These are phyloP conservation scores for Eudemis profundana DNA, from an alignment of 2,888 invertebrate species.

Conservation along the genomic window DNA sequence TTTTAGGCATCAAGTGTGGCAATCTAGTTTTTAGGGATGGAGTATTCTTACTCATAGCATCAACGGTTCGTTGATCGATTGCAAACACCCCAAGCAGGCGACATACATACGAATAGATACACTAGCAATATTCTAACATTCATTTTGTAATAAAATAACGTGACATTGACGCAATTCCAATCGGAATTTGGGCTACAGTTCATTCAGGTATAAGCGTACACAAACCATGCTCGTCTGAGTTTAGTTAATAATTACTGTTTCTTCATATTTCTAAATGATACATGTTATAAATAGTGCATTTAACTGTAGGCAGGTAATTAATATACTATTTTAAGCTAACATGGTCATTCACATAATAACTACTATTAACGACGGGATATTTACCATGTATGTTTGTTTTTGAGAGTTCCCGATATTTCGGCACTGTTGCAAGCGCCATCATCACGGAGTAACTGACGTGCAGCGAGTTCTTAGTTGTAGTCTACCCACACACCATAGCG, in stretches of 20 bases:
- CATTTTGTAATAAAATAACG: slow-evolving; percentile 39
- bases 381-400: no score
- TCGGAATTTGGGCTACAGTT: neutral
- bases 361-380: no score
- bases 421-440: no score
- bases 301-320: no score
- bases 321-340: no score
- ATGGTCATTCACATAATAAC: no score
- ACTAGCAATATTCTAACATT: slow-evolving; percentile 47
- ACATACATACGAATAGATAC: slow-evolving; percentile 22
- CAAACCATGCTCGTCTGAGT: neutral
- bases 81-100: slow-evolving; percentile 39
- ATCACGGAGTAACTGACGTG: no score
- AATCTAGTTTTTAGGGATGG: slow-evolving; percentile 3
- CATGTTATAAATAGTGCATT: no score
- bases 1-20: neutral
- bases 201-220: slow-evolving; percentile 16
- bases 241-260: neutral
- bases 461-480: no score
- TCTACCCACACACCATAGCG: no score
- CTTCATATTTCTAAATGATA: neutral
- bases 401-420: no score
- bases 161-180: slow-evolving; percentile 27
- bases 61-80: slow-evolving; percentile 45
- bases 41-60: slow-evolving; percentile 15